These are phyloP conservation scores for Sebastes fasciatus DNA, from an alignment of 2,113 vertebrate genomes.

Conservation along the genomic window DNA sequence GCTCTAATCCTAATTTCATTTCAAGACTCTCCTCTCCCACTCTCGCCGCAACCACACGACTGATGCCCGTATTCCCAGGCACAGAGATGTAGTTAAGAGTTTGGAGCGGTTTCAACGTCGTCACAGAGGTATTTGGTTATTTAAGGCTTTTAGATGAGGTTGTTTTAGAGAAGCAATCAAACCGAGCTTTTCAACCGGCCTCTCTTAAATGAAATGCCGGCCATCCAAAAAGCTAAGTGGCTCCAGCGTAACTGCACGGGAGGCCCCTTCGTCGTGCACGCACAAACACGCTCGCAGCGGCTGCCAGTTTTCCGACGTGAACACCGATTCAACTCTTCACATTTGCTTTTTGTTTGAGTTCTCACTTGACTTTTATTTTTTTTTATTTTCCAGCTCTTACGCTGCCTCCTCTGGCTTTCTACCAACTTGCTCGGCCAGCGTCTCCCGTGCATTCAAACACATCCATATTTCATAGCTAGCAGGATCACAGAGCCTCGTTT, in stretches of 20 bases:
- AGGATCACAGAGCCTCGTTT: neutral
- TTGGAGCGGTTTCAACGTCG: constrained; percentile 33
- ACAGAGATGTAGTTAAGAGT: constrained; percentile 48
- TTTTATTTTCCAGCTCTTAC: constrained; percentile 22
- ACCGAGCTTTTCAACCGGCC: constrained; percentile 58
- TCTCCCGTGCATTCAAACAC: constrained; percentile 20
- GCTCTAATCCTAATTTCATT: constrained; percentile 64
- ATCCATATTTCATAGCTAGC: constrained; percentile 23
- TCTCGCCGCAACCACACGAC: constrained; percentile 39
- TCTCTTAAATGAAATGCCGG: constrained; percentile 57
- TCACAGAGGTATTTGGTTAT: constrained; percentile 57
- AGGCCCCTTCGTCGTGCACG: constrained; percentile 26
- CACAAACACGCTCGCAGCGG: neutral
- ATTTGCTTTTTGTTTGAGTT: constrained; percentile 50
- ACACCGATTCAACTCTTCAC: constrained; percentile 42
- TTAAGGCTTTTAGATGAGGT: constrained; percentile 62
- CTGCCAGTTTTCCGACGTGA: constrained; percentile 56
- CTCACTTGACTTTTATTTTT: constrained; percentile 45
- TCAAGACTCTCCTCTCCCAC: constrained; percentile 52
- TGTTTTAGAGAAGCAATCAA: constrained; percentile 73
- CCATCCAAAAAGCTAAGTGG: constrained; percentile 69
- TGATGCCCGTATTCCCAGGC: constrained; percentile 63
- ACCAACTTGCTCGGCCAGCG: constrained; percentile 2
- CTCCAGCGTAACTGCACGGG: constrained; percentile 47
- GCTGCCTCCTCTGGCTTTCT: constrained; percentile 9